phyloP scores from a whole-genome alignment of 2,888 invertebrate species.

The Metopia argyrocephala region DNA sequence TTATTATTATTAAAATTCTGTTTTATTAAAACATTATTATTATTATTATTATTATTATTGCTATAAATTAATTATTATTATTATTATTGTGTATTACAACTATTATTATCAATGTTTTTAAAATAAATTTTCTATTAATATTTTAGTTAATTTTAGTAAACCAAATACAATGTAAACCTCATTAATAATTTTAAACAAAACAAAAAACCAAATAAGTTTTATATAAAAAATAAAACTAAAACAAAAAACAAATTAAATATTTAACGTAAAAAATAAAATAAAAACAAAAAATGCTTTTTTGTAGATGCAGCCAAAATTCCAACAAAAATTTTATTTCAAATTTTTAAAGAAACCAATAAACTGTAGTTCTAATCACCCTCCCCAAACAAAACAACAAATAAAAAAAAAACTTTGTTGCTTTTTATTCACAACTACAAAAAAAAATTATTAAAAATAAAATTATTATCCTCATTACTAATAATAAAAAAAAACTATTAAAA shows the following conservation, averaged over 20 bases:
- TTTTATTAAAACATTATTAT: slow-evolving; percentile 44
- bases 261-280: slow-evolving; percentile 66
- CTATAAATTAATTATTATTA: slow-evolving; percentile 30
- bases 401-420: slow-evolving; percentile 43
- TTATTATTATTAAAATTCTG: slow-evolving; percentile 28
- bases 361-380: slow-evolving; percentile 50
- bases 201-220: slow-evolving; percentile 33
- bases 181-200: slow-evolving; percentile 65
- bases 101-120: slow-evolving; percentile 63
- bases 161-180: slow-evolving; percentile 66
- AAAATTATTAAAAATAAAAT: slow-evolving; percentile 53
- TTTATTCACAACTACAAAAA: slow-evolving; percentile 62
- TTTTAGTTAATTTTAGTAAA: slow-evolving; percentile 65
- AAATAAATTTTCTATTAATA: slow-evolving; percentile 62
- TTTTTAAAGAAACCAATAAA: slow-evolving; percentile 14
- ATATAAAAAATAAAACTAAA: slow-evolving; percentile 38
- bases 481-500: slow-evolving; percentile 25
- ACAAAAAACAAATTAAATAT: slow-evolving; percentile 61
- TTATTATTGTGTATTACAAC: slow-evolving; percentile 36
- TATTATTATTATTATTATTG: slow-evolving; percentile 23
- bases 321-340: slow-evolving; percentile 17
- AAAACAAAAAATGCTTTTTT: slow-evolving; percentile 68
- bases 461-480: slow-evolving; percentile 57
- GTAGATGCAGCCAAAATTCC: slow-evolving; percentile 68
- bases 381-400: slow-evolving; percentile 62